Evolutionary conservation across 2,797 vertebrate genomes (phyloP).

Genomic region (Lithobates pipiens): DNA sequence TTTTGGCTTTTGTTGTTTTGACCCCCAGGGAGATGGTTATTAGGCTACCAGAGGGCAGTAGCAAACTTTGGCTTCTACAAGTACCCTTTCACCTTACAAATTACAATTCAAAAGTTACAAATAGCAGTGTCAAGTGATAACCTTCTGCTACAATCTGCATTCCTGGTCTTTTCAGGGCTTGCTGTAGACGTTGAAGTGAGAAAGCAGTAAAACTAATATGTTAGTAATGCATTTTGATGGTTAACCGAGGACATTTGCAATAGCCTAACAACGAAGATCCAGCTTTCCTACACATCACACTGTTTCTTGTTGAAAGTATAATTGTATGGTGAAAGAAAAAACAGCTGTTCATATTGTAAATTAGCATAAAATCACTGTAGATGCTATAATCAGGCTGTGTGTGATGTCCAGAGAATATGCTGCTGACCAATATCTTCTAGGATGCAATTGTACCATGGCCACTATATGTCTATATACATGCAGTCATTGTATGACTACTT

Average conservation of each 20-base stretch:
- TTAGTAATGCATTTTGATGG: background rate
- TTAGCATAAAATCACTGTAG: background rate
- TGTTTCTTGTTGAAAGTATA: background rate
- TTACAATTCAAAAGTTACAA: background rate
- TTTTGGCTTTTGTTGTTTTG: conserved; percentile 19
- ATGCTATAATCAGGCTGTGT: background rate
- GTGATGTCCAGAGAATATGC: too few species aligned
- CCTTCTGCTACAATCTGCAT: background rate
- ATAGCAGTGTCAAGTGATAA: background rate
- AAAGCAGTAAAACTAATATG: conserved; percentile 25
- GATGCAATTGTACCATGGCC: background rate
- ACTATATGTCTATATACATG: background rate
- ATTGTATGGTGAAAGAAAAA: background rate
- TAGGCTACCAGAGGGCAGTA: background rate
- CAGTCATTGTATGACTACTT: background rate
- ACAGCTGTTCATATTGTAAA: background rate
- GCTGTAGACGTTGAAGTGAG: conserved; percentile 13
- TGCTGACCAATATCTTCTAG: background rate
- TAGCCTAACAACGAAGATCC: background rate
- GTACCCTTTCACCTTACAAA: conserved; percentile 8
- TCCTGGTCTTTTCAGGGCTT: conserved; percentile 20
- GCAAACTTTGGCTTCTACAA: conserved; percentile 3
- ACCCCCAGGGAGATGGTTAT: conserved; percentile 18
- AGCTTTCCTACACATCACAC: background rate
- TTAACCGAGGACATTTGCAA: conserved; percentile 12